These are phyloP conservation scores for Corythoichthys intestinalis DNA, from an alignment of 2,113 vertebrate species.

Conservation along the genomic window DNA sequence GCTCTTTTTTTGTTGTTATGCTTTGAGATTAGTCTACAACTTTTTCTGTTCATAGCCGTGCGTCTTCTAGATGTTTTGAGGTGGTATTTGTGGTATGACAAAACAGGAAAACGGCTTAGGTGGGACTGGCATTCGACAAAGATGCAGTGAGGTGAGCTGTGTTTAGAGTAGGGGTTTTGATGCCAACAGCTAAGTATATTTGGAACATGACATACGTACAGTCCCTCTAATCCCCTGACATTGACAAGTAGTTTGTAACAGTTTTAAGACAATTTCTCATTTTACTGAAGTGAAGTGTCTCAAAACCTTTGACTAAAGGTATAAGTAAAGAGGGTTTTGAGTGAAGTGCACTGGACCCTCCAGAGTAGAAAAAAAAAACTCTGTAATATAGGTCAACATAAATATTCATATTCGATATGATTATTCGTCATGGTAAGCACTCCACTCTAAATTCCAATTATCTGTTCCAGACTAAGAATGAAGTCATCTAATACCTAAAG, in stretches of 20 bases:
- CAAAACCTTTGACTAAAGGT: no score
- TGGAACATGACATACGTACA: constrained; percentile 14
- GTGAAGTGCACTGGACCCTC: no score
- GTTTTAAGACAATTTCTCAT: no score
- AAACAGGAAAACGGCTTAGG: background rate
- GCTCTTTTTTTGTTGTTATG: background rate
- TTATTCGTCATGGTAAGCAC: no score
- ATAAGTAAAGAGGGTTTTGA: no score
- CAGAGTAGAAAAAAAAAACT: no score
- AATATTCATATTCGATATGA: no score
- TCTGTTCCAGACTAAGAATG: no score
- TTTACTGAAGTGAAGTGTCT: no score
- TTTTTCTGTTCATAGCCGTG: background rate
- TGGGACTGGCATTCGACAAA: background rate
- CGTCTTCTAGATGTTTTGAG: background rate
- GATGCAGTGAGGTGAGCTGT: constrained; percentile 1
- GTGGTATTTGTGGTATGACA: background rate
- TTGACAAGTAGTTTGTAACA: background rate
- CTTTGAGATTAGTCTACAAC: background rate
- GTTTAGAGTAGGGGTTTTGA: background rate
- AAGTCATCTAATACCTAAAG: no score
- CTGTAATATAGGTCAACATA: no score
- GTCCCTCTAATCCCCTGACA: constrained; percentile 26
- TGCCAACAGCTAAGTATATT: constrained; percentile 17
- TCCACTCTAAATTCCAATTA: no score